Base-by-base conservation (phyloP, 2,113 vertebrate genomes). In the Dinomys branickii region DNA sequence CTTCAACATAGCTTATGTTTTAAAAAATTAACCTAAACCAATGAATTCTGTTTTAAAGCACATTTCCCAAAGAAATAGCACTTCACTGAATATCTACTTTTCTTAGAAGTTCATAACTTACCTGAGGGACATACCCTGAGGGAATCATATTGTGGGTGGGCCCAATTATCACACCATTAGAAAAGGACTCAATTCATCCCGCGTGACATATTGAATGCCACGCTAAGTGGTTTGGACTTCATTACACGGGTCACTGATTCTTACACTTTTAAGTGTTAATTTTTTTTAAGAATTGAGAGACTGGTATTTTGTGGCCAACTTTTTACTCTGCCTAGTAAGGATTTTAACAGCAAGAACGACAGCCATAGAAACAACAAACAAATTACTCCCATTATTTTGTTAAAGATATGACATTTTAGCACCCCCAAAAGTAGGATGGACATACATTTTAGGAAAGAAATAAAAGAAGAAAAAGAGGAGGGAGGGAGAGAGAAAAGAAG, bases 241-340 rank as follows among this genome's bases (percentile, higher is more conserved):
- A 56, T 85, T 94, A 75, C 44, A 28, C 69, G 67, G 78, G 35
- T 80, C 94, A 94, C 19, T 44, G 69, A 30, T 82, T 84, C 52
- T 38, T 38, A 94, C 65, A 91, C 20, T 84, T 96, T 91, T 89
- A 91, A 89, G 71, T 38, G 38, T 16, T 87, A 85, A n/a, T 19
- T 71, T 59, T 69, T 73, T 95, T 71, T 33, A 97, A 93, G 44
- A 67, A 85, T 75, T 33, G 3, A 22, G 47, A 50, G 22, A 84
- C 54, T 96, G 92, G 77, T 38, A 94, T 87, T 97, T 89, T 94
- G 75, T 52, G 20, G 91, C 65, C 38, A 94, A 88, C 77, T 90
- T 97, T 97, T 95, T 47, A 81, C 97, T 97, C 94, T 97, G 95
- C 90, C 90, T 96, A 47, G 75, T 95, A 96, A 96, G 92, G 87